Evolutionary conservation across 2,797 vertebrate genomes (phyloP).

Genomic region (Apodemus agrarius): DNA sequence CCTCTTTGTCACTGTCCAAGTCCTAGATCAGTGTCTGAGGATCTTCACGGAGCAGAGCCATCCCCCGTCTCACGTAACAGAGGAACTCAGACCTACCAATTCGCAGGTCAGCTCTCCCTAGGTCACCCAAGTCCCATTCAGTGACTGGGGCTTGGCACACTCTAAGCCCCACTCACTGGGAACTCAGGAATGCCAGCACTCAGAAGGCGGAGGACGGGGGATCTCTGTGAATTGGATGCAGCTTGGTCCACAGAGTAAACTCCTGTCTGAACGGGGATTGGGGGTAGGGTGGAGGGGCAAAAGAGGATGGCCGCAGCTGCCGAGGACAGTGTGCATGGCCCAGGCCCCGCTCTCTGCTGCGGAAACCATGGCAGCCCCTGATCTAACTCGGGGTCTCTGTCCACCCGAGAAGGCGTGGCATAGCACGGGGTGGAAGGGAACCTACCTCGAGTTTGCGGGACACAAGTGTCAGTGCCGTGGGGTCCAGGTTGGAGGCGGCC

Average conservation of each 20-base stretch:
- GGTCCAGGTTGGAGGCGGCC: slow-evolving; percentile 90
- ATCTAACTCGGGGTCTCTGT: not conserved
- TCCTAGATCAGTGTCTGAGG: not conserved
- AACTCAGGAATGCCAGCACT: too few species aligned
- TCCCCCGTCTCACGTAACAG: not conserved
- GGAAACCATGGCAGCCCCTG: not conserved
- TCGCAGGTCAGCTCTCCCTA: not conserved
- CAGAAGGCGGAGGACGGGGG: not conserved
- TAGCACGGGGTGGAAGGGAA: not conserved
- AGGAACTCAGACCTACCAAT: not conserved
- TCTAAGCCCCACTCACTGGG: not conserved
- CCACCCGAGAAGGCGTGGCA: not conserved
- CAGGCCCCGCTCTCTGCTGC: not conserved
- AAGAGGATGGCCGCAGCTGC: not conserved
- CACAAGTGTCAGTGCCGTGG: slow-evolving; percentile 85
- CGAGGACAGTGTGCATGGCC: not conserved
- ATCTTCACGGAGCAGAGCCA: not conserved
- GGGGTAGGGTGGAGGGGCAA: not conserved
- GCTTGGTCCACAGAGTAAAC: not conserved
- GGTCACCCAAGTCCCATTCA: not conserved
- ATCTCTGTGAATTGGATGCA: not conserved
- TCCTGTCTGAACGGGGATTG: not conserved
- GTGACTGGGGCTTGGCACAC: not conserved
- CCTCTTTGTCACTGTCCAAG: not conserved
- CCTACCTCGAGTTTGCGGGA: slow-evolving; percentile 90